Percentiles rank a stretch among this genome's conserved stretches.
These are phyloP conservation scores for Caenorhabditis remanei DNA, from an alignment of 1,140 invertebrate genomes.

Conservation along the genomic window DNA sequence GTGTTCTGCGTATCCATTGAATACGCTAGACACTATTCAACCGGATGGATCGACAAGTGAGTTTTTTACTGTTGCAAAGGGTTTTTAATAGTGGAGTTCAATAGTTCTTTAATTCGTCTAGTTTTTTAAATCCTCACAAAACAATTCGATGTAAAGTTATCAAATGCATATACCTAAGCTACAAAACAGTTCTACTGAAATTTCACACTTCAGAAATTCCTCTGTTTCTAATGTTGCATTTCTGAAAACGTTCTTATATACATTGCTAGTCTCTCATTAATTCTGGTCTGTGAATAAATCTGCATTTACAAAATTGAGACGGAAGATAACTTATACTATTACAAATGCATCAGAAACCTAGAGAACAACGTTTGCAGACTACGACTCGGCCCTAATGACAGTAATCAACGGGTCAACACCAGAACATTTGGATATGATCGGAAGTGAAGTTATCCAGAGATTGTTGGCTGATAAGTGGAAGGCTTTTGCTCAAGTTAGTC, in stretches of 20 bases:
- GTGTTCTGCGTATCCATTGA: slow-evolving; percentile 96
- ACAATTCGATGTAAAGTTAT: too few relatives aligned
- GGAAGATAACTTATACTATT: too few relatives aligned
- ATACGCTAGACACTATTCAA: slow-evolving; percentile 92
- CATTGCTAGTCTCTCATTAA: too few relatives aligned
- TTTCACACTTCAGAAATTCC: neutral
- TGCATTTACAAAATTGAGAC: too few relatives aligned
- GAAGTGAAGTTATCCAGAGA: slow-evolving; percentile 95
- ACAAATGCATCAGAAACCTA: too few relatives aligned
- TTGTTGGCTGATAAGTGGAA: slow-evolving; percentile 99
- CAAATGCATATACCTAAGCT: too few relatives aligned
- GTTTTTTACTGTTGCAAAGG: slow-evolving; percentile 72
- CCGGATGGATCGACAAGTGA: slow-evolving; percentile 93
- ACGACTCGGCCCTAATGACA: slow-evolving; percentile 97
- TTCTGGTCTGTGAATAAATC: too few relatives aligned
- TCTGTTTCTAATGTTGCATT: neutral
- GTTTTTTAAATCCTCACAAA: too few relatives aligned
- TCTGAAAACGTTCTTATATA: neutral
- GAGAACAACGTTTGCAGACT: slow-evolving; percentile 83
- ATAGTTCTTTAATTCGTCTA: too few relatives aligned
- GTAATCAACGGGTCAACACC: slow-evolving; percentile 94
- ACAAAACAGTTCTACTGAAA: too few relatives aligned
- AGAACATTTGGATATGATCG: slow-evolving; percentile 97
- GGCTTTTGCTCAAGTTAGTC: slow-evolving; percentile 90
- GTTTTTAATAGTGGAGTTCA: too few relatives aligned